Base-by-base conservation (phyloP, 2,113 vertebrate species). In the Sorex fumeus region DNA sequence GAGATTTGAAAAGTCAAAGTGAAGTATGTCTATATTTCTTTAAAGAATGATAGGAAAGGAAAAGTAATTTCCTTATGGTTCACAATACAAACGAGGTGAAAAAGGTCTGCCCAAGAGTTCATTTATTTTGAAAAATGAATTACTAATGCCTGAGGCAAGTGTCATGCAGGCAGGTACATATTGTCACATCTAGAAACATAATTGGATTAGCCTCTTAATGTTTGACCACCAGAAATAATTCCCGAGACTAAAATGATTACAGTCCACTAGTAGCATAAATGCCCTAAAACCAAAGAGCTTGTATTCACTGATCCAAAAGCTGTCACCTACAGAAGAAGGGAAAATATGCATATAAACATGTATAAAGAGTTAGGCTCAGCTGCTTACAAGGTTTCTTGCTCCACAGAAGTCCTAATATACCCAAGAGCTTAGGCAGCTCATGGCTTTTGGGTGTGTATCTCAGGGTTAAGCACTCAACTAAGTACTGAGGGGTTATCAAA, bases 71-170 rank as follows among this genome's bases (percentile, higher is more conserved):
- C 47, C 30, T 28, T 82, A 12, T 78, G 75, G 25, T 64, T 80
- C 45, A 79, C 10, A 84, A n/a, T 70, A 85, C 12, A 88, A 88
- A 57, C 18, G 13, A 82, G 30, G 9, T 93, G 91, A 62, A 60
- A 60, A 88, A 87, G 32, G 1, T 87, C 76, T 66, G 32, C 57
- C 27, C 32, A 15, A 82, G 64, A 92, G 69, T 70, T 88, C 82
- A 82, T 81, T 90, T 77, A 62, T 76, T 88, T 79, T 57, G 81
- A 86, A 89, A 86, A 87, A 45, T 66, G 21, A 6, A 69, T 86
- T 4, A 7, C 53, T 88, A 69, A 82, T 87, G 77, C 50, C 47
- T n/a, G 45, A 80, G 78, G 69, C 78, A 45, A 84, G 50, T 4
- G 18, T 57, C 4, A 45, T 50, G 32, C 2, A 12, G 66, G 71